Evolutionary conservation across 92 coral and sea anemone species (phyloP).

Genomic region (Scolanthus callimorphus): DNA sequence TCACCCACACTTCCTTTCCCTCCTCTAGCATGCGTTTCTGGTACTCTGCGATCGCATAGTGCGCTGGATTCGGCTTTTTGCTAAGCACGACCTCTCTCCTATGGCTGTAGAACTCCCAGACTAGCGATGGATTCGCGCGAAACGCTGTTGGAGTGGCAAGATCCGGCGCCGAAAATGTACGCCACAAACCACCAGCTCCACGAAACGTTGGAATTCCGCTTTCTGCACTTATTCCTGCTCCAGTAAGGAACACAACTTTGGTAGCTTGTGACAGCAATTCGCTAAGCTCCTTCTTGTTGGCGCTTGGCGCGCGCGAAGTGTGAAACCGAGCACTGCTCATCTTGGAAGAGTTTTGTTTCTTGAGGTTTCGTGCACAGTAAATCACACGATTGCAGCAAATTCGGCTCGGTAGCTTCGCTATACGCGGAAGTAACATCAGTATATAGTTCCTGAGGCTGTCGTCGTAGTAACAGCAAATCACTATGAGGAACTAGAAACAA

Average conservation of each 20-base stretch:
- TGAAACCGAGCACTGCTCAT: slow-evolving; percentile 14
- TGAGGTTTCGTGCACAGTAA: too few relatives aligned
- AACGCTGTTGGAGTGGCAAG: slow-evolving; percentile 83
- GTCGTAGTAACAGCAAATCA: too few relatives aligned
- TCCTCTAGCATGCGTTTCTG: slow-evolving; percentile 56
- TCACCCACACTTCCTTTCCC: slow-evolving; percentile 70
- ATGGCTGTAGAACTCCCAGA: slow-evolving; percentile 98
- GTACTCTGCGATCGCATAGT: slow-evolving; percentile 86
- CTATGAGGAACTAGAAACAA: too few relatives aligned
- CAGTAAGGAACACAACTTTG: slow-evolving; percentile 73
- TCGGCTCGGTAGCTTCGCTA: too few relatives aligned
- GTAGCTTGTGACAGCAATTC: slow-evolving; percentile 61
- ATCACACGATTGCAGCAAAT: too few relatives aligned
- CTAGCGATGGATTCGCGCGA: slow-evolving; percentile 78
- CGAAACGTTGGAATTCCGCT: slow-evolving; percentile 99
- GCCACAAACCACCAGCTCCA: slow-evolving; percentile 96
- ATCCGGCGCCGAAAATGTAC: slow-evolving; percentile 79
- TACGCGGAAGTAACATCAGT: too few relatives aligned
- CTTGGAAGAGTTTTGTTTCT: too few relatives aligned
- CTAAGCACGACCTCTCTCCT: slow-evolving; percentile 86
- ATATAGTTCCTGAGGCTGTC: too few relatives aligned
- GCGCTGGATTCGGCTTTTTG: slow-evolving; percentile 90
- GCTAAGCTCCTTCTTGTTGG: slow-evolving; percentile 61
- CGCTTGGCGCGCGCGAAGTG: slow-evolving; percentile 30
- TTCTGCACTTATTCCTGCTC: slow-evolving; percentile 97